Conservation (phyloP, 1,140 invertebrate genomes). For the Diorhabda carinulata region DNA sequence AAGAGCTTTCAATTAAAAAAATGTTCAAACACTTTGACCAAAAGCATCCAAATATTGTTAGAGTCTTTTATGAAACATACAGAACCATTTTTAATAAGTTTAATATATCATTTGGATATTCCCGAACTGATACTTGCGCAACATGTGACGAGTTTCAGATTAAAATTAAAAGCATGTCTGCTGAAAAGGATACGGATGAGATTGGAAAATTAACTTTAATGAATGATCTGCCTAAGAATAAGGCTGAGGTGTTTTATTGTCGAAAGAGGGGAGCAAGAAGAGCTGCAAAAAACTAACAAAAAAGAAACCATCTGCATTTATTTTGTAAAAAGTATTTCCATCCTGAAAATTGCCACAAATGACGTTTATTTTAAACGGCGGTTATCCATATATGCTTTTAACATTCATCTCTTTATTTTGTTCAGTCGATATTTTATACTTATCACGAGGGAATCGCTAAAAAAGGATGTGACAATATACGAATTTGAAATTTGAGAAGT, state of each 20-base stretch:
- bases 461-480: too few species aligned
- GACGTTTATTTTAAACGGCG: too few species aligned
- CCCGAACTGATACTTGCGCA: not conserved
- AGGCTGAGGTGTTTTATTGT: not conserved
- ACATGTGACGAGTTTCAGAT: conserved; percentile 6
- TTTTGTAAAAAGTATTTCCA: too few species aligned
- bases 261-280: too few species aligned
- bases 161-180: not conserved
- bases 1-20: conserved; percentile 19
- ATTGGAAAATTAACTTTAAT: conserved; percentile 4
- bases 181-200: not conserved
- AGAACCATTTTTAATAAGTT: conserved; percentile 22
- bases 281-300: too few species aligned
- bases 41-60: not conserved
- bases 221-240: not conserved
- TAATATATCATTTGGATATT: conserved; percentile 9
- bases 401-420: too few species aligned
- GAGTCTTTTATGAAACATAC: conserved; percentile 19
- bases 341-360: too few species aligned
- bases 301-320: too few species aligned
- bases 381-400: too few species aligned
- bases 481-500: too few species aligned
- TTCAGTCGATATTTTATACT: too few species aligned
- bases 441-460: too few species aligned
- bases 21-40: conserved; percentile 13